Percentiles rank a stretch among this genome's conserved stretches.
Evolutionary conservation across 2,113 vertebrate species (phyloP).

Genomic region (Ovis canadensis): DNA sequence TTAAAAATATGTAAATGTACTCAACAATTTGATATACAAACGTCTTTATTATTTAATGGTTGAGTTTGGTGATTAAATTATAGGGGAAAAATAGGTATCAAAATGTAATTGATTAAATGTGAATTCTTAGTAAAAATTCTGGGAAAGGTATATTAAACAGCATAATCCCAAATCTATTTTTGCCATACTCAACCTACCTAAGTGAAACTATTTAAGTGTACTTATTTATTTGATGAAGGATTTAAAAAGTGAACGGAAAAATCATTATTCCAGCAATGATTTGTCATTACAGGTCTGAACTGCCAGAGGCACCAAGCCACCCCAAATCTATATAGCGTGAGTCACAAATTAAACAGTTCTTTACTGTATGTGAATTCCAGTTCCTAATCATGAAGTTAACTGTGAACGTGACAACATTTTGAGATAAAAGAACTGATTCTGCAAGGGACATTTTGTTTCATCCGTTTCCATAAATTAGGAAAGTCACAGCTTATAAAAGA

Average conservation of each 20-base stretch:
- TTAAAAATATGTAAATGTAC: not conserved
- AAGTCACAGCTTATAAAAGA: not conserved
- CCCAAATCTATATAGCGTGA: conserved; percentile 36
- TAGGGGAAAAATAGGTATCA: not conserved
- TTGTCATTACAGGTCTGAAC: conserved; percentile 62
- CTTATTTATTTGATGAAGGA: conserved; percentile 43
- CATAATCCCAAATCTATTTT: not conserved
- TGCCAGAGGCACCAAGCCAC: conserved; percentile 66
- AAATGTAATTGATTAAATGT: conserved; percentile 6
- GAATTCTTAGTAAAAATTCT: not conserved
- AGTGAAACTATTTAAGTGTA: conserved; percentile 23
- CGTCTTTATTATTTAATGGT: not conserved
- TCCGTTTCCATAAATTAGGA: not conserved
- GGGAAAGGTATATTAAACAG: not conserved
- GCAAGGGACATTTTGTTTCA: not conserved
- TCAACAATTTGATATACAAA: not conserved
- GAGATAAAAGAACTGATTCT: conserved; percentile 12
- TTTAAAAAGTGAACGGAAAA: conserved; percentile 29
- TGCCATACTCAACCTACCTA: not conserved
- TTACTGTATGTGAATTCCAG: conserved; percentile 19
- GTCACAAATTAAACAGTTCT: conserved; percentile 49
- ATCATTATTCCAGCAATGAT: conserved; percentile 56
- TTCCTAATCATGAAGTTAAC: not conserved
- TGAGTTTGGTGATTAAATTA: not conserved
- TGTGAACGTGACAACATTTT: not conserved